Base-by-base conservation (phyloP, 2,888 invertebrate genomes). In the Caenorhabditis sp. region DNA sequence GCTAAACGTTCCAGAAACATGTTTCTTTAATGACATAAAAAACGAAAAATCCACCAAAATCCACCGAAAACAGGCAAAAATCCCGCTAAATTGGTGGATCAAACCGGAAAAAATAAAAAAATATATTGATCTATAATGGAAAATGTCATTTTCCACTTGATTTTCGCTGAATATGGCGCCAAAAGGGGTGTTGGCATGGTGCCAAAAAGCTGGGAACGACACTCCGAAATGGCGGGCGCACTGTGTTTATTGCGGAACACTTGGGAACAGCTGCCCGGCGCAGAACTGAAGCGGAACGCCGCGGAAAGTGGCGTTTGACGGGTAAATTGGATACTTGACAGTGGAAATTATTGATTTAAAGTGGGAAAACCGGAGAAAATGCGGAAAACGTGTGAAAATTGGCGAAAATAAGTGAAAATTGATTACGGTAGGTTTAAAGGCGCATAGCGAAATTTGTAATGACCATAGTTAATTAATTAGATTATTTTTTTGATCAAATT, bases 181-280 rank as follows among this genome's bases (percentile, higher is more conserved):
- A 18, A 47, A 47, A 18, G n/a, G 1, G 5, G 4, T 3, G 13
- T 20, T 47, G 47, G 47, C 47, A 47, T 20, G 47, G 50, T 71
- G 61, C 62, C 61, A 62, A 71, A 35, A 24, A 24, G 22, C 28
- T 18, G 28, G 37, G 18, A 18, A 72, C 71, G 64, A 72, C 55
- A 40, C 64, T 72, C 71, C 71, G 47, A 35, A 64, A 32, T 72
- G 22, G 32, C 71, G 47, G 8, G 4, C 47, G 62, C 64, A 20
- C 53, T 18, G 6, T 20, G 71, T 64, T 72, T 64, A 72, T 47
- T n/a, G n/a, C n/a, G n/a, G 15, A 24, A 51, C 9, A 32, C 5
- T 32, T 32, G 32, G 20, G 37, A 53, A 51, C 56, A 58, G 58
- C 56, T 47, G 68, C 18, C 37, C 20, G 32, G 47, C 32, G 9